These are phyloP conservation scores for Thelaira solivaga DNA, from an alignment of 2,888 invertebrate species.

Conservation along the genomic window DNA sequence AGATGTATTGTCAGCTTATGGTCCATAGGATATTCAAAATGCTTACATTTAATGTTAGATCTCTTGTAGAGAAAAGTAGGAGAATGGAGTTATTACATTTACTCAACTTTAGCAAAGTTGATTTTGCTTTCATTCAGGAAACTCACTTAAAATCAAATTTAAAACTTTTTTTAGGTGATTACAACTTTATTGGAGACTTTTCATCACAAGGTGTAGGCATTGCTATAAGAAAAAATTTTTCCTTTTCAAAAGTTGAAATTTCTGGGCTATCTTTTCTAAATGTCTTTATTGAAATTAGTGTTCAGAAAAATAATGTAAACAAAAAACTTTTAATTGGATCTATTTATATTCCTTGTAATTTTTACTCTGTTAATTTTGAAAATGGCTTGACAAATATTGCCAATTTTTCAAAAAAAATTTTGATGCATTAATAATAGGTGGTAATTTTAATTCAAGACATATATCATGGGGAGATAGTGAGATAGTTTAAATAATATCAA, in stretches of 20 bases:
- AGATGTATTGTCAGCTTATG: background rate
- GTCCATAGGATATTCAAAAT: no score
- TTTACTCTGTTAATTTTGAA: background rate
- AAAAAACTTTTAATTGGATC: background rate
- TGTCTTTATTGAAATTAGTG: background rate
- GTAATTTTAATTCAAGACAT: background rate
- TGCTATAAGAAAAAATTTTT: background rate
- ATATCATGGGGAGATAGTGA: no score
- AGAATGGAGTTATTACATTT: background rate
- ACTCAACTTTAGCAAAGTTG: background rate
- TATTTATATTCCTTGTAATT: background rate
- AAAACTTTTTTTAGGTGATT: background rate
- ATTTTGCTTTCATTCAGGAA: constrained; percentile 6
- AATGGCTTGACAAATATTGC: background rate
- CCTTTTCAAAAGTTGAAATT: background rate
- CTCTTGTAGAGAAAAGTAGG: background rate
- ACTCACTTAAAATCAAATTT: background rate
- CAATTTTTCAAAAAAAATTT: no score
- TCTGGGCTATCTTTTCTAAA: background rate
- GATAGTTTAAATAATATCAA: no score
- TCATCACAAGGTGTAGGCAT: background rate
- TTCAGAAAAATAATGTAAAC: background rate
- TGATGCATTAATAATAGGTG: no score
- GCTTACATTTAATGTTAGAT: no score
- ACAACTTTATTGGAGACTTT: background rate